phyloP scores from a whole-genome alignment of 2,888 invertebrate genomes.

The Linnaemya tessellans region DNA sequence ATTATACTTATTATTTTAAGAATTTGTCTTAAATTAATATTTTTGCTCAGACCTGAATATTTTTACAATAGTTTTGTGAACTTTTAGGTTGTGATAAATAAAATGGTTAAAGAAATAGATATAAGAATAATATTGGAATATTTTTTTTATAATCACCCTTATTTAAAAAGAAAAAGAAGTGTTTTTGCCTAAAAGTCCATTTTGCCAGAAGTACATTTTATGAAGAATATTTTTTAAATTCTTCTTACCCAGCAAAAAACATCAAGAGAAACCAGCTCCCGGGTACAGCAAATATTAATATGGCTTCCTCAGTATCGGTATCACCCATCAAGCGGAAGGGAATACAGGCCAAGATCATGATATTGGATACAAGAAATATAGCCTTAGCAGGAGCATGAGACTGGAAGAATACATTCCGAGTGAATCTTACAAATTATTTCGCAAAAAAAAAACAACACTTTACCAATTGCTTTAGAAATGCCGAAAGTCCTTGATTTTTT shows the following conservation, averaged over 20 bases:
- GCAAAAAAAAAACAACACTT: slow-evolving; percentile 74
- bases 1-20: too few relatives aligned
- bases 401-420: slow-evolving; percentile 83
- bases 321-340: slow-evolving; percentile 91
- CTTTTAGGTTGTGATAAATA: too few relatives aligned
- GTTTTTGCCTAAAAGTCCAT: too few relatives aligned
- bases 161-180: too few relatives aligned
- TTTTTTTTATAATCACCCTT: too few relatives aligned
- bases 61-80: too few relatives aligned
- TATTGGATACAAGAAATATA: slow-evolving; percentile 95
- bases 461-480: slow-evolving; percentile 96
- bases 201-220: background rate
- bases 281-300: slow-evolving; percentile 95
- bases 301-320: slow-evolving; percentile 93
- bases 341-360: slow-evolving; percentile 94
- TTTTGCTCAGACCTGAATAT: too few relatives aligned
- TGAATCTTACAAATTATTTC: too few relatives aligned
- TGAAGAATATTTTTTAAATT: background rate
- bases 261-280: slow-evolving; percentile 98
- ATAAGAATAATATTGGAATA: too few relatives aligned
- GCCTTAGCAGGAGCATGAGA: slow-evolving; percentile 97
- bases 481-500: slow-evolving; percentile 94
- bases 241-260: slow-evolving; percentile 97
- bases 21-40: background rate
- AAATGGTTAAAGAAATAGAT: too few relatives aligned